Conservation (phyloP, 2,113 vertebrate genomes). For the Muntiacus muntjak region DNA sequence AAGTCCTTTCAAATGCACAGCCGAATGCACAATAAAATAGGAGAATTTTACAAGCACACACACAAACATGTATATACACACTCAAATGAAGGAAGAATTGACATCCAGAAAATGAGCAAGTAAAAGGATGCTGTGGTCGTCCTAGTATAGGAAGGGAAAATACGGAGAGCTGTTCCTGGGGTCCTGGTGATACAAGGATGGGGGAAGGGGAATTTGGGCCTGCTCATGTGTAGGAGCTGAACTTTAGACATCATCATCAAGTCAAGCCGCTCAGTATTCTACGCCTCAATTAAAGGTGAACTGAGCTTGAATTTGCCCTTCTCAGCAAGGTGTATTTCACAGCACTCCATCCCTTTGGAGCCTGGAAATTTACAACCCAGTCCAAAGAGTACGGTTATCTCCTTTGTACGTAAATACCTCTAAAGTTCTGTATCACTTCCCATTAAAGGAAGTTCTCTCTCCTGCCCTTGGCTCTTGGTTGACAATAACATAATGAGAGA, state of each 20-base stretch:
- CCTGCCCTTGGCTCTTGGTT: not conserved
- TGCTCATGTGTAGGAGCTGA: not conserved
- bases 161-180: fast-evolving
- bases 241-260: not conserved
- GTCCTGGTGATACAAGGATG: not conserved
- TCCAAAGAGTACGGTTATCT: not conserved
- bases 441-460: not conserved
- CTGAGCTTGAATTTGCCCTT: not conserved
- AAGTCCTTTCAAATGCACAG: not conserved
- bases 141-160: not conserved
- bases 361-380: not conserved
- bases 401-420: not conserved
- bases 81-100: not conserved
- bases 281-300: not conserved
- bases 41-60: not conserved
- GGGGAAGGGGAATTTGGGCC: not conserved
- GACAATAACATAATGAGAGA: not conserved
- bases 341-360: not conserved
- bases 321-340: not conserved
- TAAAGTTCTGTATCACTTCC: not conserved
- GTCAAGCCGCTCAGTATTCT: not conserved
- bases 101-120: not conserved
- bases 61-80: not conserved
- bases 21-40: not conserved
- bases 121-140: fast-evolving